phyloP scores from a whole-genome alignment of 2,113 vertebrate species.

The Plecotus auritus region DNA sequence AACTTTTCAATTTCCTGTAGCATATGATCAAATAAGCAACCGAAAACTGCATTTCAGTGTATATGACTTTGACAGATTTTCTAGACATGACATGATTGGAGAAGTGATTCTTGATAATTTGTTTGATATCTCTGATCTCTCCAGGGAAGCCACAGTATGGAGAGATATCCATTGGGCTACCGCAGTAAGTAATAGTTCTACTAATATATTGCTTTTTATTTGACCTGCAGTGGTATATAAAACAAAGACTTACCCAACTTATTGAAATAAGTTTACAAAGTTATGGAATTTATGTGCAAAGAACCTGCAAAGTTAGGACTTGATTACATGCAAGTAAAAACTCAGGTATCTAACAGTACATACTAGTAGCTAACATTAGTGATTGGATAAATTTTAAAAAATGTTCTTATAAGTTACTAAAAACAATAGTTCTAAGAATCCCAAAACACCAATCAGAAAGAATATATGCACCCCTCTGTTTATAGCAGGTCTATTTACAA shows the following conservation, averaged over 20 bases:
- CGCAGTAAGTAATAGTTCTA: constrained; percentile 88
- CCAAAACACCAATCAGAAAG: too few species aligned
- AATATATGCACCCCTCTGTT: too few species aligned
- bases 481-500: background rate
- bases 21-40: constrained; percentile 93
- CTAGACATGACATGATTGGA: constrained; percentile 98
- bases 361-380: background rate
- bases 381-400: background rate
- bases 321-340: background rate
- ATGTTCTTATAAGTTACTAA: background rate
- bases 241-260: constrained; percentile 34
- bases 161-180: constrained; percentile 97
- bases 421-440: background rate
- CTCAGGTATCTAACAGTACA: background rate
- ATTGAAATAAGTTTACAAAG: background rate
- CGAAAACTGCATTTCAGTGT: constrained; percentile 97
- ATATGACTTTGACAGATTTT: constrained; percentile 99
- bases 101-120: constrained; percentile 98
- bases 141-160: constrained; percentile 95
- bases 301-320: background rate
- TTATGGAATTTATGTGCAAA: background rate
- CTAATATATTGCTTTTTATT: constrained; percentile 55
- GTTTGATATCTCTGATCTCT: constrained; percentile 97
- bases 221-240: constrained; percentile 31
- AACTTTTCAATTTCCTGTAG: constrained; percentile 93